Conservation (phyloP, 2,113 vertebrate species). For the Thamnophis sirtalis region DNA sequence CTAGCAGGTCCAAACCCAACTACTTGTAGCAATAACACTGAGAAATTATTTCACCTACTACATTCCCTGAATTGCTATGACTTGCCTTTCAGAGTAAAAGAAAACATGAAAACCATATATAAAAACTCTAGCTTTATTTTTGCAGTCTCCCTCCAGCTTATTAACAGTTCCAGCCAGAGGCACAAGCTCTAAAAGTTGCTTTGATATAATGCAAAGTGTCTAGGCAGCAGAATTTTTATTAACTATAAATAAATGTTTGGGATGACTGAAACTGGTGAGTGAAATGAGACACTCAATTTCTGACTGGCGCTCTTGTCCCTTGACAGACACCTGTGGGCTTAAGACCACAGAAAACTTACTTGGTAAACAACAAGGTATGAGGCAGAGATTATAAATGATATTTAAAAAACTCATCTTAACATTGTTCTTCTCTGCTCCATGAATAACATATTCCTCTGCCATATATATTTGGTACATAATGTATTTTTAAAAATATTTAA, state of each 20-base stretch:
- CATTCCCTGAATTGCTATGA: slow-evolving; percentile 61
- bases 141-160: slow-evolving; percentile 55
- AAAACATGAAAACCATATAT: slow-evolving; percentile 59
- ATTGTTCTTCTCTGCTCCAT: slow-evolving; percentile 15
- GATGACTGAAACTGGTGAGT: slow-evolving; percentile 46
- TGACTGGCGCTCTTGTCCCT: slow-evolving; percentile 22
- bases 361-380: slow-evolving; percentile 36
- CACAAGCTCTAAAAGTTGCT: slow-evolving; percentile 35
- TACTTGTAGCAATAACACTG: slow-evolving; percentile 54
- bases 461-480: background rate
- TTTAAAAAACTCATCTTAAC: slow-evolving; percentile 17
- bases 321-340: slow-evolving; percentile 27
- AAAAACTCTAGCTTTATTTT: slow-evolving; percentile 56
- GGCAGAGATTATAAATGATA: background rate
- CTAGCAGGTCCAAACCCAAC: slow-evolving; percentile 42
- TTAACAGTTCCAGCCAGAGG: slow-evolving; percentile 54
- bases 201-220: slow-evolving; percentile 43
- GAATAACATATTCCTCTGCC: background rate
- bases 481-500: background rate
- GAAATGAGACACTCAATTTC: slow-evolving; percentile 40
- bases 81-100: slow-evolving; percentile 59
- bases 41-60: slow-evolving; percentile 63
- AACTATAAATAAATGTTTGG: background rate
- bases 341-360: slow-evolving; percentile 19
- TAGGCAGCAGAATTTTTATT: slow-evolving; percentile 48